Evolutionary conservation across 2,113 vertebrate species (phyloP).

Genomic region (Bujurquina vittata): DNA sequence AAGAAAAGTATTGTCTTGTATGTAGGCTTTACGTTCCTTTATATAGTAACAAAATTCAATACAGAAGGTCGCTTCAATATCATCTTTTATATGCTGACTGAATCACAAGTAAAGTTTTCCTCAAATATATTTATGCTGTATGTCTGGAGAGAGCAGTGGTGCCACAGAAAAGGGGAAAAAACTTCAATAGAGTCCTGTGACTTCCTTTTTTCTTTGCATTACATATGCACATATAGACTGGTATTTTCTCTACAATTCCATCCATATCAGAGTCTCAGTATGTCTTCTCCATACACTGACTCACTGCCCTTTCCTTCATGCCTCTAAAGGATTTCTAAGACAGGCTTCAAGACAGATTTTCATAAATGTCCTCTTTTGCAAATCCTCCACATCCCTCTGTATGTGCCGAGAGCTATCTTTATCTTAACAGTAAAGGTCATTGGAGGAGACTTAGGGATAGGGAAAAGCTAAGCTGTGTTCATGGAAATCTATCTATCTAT

Average conservation of each 20-base stretch:
- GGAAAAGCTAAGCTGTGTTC: constrained; percentile 70
- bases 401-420: constrained; percentile 59
- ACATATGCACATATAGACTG: constrained; percentile 79
- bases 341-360: constrained; percentile 73
- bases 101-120: constrained; percentile 36
- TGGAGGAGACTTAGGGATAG: constrained; percentile 65
- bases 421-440: constrained; percentile 76
- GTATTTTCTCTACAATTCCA: constrained; percentile 65
- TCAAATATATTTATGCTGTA: constrained; percentile 47
- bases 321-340: constrained; percentile 72
- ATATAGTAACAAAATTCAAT: constrained; percentile 13
- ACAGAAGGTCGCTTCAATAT: constrained; percentile 58
- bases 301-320: constrained; percentile 76
- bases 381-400: constrained; percentile 65
- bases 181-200: constrained; percentile 54
- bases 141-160: constrained; percentile 47
- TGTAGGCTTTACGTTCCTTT: constrained; percentile 17
- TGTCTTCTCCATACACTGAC: constrained; percentile 67
- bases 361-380: constrained; percentile 76
- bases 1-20: not conserved
- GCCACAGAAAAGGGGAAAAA: constrained; percentile 32
- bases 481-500: constrained; percentile 22
- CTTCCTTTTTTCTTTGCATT: constrained; percentile 67
- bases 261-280: constrained; percentile 69
- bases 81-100: constrained; percentile 28